Conservation (phyloP, 2,797 vertebrate species). For the Clarias laeviceps region DNA sequence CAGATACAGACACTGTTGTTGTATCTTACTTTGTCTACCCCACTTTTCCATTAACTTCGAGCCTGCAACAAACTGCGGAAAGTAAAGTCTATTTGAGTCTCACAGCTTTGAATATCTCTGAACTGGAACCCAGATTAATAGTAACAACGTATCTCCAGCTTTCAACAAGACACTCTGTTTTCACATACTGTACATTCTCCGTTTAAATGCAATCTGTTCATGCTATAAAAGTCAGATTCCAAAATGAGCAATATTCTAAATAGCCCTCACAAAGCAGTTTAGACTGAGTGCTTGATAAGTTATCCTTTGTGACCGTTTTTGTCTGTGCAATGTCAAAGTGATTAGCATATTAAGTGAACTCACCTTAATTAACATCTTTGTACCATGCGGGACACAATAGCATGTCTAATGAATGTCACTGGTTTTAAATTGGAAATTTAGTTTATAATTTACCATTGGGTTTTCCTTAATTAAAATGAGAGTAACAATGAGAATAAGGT, state of each 20-base stretch:
- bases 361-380: constrained; percentile 11
- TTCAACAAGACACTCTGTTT: not conserved
- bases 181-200: not conserved
- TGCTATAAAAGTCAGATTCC: not conserved
- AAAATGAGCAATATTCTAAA: not conserved
- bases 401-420: constrained; percentile 15
- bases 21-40: not conserved
- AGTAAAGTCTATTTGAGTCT: not conserved
- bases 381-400: constrained; percentile 15
- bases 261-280: not conserved
- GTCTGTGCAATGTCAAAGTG: constrained; percentile 12
- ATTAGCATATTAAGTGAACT: constrained; percentile 30
- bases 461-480: constrained; percentile 10
- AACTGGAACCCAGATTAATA: constrained; percentile 10
- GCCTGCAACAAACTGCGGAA: not conserved
- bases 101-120: not conserved
- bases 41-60: not conserved
- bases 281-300: not conserved
- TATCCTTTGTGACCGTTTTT: not conserved
- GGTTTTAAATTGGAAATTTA: constrained; percentile 22
- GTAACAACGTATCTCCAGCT: not conserved
- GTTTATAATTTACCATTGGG: constrained; percentile 35
- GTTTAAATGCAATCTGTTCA: not conserved
- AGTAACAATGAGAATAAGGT: not conserved
- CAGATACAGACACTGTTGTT: not conserved